Evolutionary conservation across 2,113 vertebrate species (phyloP).

Genomic region (Maccullochella peelii): DNA sequence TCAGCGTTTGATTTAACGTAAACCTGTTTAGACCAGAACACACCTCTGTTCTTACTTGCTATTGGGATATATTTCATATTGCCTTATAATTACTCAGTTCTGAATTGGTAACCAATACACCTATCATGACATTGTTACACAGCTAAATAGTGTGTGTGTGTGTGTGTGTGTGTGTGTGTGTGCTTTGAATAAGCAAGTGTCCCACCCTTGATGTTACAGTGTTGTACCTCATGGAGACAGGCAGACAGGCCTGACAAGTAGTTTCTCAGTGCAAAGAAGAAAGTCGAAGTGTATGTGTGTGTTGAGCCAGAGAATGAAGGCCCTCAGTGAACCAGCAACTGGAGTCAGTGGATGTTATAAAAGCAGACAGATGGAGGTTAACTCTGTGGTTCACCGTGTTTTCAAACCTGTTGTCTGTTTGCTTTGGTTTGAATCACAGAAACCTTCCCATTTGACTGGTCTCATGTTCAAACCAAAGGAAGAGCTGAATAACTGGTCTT

Average conservation of each 20-base stretch:
- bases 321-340: neutral
- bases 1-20: neutral
- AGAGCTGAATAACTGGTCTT: neutral
- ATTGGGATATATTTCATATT: neutral
- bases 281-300: constrained; percentile 1
- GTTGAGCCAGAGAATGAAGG: neutral
- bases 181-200: constrained; percentile 22
- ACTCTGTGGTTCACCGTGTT: neutral
- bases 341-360: constrained; percentile 12
- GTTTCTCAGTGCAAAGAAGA: neutral
- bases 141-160: neutral
- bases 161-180: constrained; percentile 16
- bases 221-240: constrained; percentile 16
- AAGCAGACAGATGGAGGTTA: constrained; percentile 31
- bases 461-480: neutral
- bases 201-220: constrained; percentile 25
- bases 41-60: neutral
- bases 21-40: neutral
- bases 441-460: neutral
- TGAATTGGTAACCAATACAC: neutral
- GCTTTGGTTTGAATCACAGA: constrained; percentile 7
- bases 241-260: constrained; percentile 16
- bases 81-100: neutral
- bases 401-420: neutral
- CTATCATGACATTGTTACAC: neutral